Conservation (phyloP, 1,140 invertebrate genomes). For the Magallana angulata region DNA sequence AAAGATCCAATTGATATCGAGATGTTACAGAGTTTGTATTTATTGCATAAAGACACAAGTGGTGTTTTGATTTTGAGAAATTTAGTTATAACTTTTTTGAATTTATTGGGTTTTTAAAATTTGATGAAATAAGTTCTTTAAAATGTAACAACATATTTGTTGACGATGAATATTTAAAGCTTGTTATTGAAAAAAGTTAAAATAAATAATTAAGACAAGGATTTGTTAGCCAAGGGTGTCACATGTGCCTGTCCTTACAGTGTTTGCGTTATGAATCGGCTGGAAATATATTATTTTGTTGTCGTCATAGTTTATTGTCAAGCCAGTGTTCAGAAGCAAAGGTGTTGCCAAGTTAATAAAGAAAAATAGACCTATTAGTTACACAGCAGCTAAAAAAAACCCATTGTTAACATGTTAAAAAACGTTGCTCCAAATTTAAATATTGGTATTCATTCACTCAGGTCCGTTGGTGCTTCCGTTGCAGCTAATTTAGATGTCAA, state of each 20-base stretch:
- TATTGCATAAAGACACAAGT: too few relatives aligned
- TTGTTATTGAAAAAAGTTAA: conserved; percentile 55
- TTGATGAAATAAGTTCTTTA: conserved; percentile 53
- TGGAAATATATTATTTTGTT: too few relatives aligned
- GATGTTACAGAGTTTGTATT: too few relatives aligned
- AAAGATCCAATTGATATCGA: too few relatives aligned
- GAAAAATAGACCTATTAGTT: conserved; percentile 46
- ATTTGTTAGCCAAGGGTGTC: not conserved
- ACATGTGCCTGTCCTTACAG: too few relatives aligned
- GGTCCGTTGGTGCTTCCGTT: too few relatives aligned
- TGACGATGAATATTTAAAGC: conserved; percentile 47
- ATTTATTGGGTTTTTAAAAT: conserved; percentile 46
- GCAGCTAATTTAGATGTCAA: too few relatives aligned
- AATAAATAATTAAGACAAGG: conserved; percentile 58
- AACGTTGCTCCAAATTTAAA: too few relatives aligned
- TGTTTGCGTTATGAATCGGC: too few relatives aligned
- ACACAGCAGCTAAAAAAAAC: not conserved
- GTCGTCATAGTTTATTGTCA: not conserved
- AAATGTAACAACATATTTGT: conserved; percentile 52
- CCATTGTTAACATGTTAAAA: too few relatives aligned
- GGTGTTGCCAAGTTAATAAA: conserved; percentile 45
- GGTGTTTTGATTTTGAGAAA: conserved; percentile 11
- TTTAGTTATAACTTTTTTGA: not conserved
- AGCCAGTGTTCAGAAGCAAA: conserved; percentile 50
- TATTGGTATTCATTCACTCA: too few relatives aligned